phyloP scores from a whole-genome alignment of 2,113 vertebrate species.

The Melanerpes formicivorus region DNA sequence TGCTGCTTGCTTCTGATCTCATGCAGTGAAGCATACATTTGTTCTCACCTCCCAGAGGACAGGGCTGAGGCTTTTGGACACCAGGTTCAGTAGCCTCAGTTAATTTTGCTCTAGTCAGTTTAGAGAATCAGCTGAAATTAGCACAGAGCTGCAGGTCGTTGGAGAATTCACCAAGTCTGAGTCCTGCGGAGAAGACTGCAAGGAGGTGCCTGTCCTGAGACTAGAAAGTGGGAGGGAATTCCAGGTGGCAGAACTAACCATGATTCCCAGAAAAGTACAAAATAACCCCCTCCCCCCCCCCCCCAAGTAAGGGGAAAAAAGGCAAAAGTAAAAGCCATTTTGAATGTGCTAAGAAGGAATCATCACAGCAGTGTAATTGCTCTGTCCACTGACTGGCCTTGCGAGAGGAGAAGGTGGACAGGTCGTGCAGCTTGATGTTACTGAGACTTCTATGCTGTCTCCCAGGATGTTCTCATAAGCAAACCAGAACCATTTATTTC shows the following conservation, averaged over 20 bases:
- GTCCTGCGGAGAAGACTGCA: background rate
- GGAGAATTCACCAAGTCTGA: background rate
- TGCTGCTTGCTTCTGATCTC: constrained; percentile 54
- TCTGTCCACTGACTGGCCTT: background rate
- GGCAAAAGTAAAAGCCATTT: background rate
- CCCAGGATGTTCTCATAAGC: background rate
- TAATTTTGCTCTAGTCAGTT: background rate
- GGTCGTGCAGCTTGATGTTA: background rate
- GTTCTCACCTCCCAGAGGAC: constrained; percentile 44
- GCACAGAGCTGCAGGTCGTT: constrained; percentile 7
- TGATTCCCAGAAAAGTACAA: background rate
- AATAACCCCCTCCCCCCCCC: background rate
- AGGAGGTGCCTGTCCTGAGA: background rate
- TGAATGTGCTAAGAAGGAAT: background rate
- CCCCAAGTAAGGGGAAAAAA: background rate
- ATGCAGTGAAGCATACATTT: background rate
- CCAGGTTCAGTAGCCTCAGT: background rate
- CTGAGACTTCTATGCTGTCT: background rate
- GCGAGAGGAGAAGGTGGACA: background rate
- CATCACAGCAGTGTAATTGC: background rate
- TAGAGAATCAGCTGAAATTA: constrained; percentile 24
- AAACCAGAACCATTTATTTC: background rate
- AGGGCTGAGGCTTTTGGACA: constrained; percentile 22
- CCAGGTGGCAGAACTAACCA: background rate
- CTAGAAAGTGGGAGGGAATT: background rate